These are phyloP conservation scores for Microhierax caerulescens DNA, from an alignment of 2,797 vertebrate species.

Conservation along the genomic window DNA sequence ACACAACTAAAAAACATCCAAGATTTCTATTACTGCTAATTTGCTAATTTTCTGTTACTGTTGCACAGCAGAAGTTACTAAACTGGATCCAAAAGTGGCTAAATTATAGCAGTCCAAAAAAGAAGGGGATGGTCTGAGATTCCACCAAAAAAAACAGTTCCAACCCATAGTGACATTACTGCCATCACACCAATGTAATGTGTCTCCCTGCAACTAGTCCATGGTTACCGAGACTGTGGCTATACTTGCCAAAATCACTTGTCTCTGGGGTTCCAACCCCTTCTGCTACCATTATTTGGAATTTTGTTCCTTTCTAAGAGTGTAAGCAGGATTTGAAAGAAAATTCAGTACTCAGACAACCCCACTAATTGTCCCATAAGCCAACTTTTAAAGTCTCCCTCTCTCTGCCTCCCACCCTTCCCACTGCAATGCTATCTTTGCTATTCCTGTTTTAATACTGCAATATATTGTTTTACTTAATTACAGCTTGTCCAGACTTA, in stretches of 20 bases:
- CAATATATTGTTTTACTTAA: background rate
- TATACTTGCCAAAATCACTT: background rate
- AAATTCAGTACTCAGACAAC: background rate
- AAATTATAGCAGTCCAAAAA: background rate
- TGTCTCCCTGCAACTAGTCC: rapidly evolving
- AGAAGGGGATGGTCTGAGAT: background rate
- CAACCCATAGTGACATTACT: no score
- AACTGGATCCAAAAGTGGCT: background rate
- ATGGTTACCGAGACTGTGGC: background rate
- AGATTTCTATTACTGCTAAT: background rate
- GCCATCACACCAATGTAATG: background rate
- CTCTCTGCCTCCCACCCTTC: background rate
- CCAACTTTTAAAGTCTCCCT: background rate
- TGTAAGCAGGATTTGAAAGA: background rate
- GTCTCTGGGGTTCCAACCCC: background rate
- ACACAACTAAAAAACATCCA: background rate
- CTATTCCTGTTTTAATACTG: background rate
- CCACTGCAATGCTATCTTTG: background rate
- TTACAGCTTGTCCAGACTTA: background rate
- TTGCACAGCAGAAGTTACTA: background rate
- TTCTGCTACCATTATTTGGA: background rate
- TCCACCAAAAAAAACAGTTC: background rate
- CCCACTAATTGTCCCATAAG: background rate
- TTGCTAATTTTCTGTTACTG: background rate
- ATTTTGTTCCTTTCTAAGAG: background rate